phyloP scores from a whole-genome alignment of 2,113 vertebrate species.

The Gorsachius goisagi region DNA sequence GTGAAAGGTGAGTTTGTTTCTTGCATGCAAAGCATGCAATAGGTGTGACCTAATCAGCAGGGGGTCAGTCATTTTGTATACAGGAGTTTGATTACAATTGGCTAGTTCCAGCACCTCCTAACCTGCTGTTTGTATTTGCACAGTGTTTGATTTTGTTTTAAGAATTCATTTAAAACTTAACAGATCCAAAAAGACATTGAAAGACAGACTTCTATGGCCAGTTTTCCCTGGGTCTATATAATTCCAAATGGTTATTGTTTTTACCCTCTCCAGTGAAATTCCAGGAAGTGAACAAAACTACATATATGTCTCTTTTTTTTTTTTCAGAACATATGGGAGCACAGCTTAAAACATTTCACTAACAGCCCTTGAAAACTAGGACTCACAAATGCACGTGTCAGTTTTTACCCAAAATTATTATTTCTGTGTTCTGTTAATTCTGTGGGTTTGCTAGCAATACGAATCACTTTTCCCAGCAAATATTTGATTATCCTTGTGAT shows the following conservation, averaged over 20 bases:
- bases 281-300: background rate
- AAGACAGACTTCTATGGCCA: background rate
- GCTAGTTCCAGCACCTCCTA: background rate
- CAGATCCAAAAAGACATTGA: background rate
- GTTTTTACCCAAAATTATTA: background rate
- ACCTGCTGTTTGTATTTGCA: background rate
- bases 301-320: background rate
- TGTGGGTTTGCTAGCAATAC: background rate
- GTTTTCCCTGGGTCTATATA: background rate
- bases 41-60: background rate
- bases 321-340: background rate
- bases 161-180: background rate
- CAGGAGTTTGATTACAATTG: background rate
- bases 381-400: background rate
- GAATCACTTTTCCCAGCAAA: background rate
- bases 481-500: background rate
- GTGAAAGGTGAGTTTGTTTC: background rate
- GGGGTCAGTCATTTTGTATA: background rate
- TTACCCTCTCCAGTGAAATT: background rate
- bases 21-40: background rate
- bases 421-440: background rate
- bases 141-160: background rate
- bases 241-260: background rate
- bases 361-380: background rate
- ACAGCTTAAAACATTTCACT: background rate